Evolutionary conservation across 2,797 vertebrate species (phyloP).

Genomic region (Sparidentex hasta): DNA sequence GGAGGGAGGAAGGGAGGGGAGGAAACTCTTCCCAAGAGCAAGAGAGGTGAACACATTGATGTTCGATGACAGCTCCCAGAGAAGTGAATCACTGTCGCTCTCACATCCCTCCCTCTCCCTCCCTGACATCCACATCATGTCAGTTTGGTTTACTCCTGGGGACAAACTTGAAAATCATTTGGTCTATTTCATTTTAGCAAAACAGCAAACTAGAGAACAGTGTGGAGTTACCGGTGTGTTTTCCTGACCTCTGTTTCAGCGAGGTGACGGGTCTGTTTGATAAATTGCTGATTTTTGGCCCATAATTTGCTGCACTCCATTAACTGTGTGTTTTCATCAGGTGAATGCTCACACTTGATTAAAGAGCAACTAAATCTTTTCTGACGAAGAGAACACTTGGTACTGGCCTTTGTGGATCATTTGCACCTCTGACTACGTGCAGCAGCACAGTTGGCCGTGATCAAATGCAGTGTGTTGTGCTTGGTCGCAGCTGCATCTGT

Average conservation of each 20-base stretch:
- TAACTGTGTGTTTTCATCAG: constrained; percentile 53
- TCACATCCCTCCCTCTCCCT: constrained; percentile 16
- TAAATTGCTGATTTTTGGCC: constrained; percentile 25
- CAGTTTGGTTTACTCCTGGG: constrained; percentile 22
- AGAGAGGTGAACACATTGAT: constrained; percentile 72
- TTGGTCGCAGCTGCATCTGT: not conserved
- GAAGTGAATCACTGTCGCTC: constrained; percentile 63
- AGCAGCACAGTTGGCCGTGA: not conserved
- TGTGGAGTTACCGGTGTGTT: not conserved
- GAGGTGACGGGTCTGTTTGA: constrained; percentile 2
- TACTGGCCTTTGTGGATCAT: constrained; percentile 7
- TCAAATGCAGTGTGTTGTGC: not conserved
- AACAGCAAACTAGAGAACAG: not conserved
- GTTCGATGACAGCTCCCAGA: constrained; percentile 68
- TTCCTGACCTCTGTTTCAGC: constrained; percentile 1
- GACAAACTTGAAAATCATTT: constrained; percentile 39
- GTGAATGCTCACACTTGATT: constrained; percentile 45
- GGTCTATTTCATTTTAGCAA: constrained; percentile 18
- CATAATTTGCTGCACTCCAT: constrained; percentile 55
- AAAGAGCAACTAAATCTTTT: constrained; percentile 23
- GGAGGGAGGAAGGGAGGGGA: constrained; percentile 25
- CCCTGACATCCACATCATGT: constrained; percentile 30
- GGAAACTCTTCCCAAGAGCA: constrained; percentile 47
- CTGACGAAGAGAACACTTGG: not conserved
- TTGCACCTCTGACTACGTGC: not conserved